Evolutionary conservation across 2,888 invertebrate genomes (phyloP).

Genomic region (Acronicta aceris): DNA sequence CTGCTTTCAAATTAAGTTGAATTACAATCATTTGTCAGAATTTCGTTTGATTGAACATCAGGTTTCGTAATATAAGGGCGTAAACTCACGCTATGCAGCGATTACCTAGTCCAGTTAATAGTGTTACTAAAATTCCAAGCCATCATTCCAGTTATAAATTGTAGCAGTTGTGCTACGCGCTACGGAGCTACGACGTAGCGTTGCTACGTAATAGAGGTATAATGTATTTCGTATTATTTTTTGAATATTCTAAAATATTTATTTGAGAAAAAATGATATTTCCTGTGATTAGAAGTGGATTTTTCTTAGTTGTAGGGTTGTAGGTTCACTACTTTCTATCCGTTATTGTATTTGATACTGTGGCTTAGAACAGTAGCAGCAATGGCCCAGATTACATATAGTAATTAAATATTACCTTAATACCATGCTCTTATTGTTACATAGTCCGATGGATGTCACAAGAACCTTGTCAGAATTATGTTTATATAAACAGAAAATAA

Average conservation of each 20-base stretch:
- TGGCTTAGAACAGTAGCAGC: too few relatives aligned
- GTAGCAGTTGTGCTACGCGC: constrained; percentile 49
- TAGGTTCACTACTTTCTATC: too few relatives aligned
- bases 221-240: constrained; percentile 9
- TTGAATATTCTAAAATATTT: neutral
- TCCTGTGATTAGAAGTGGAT: neutral
- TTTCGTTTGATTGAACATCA: constrained; percentile 47
- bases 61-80: constrained; percentile 52
- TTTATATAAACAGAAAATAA: too few relatives aligned
- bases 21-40: constrained; percentile 50
- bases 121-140: constrained; percentile 43
- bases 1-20: constrained; percentile 41
- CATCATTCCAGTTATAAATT: constrained; percentile 34
- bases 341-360: too few relatives aligned
- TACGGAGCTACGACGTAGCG: constrained; percentile 48
- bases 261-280: neutral
- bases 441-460: too few relatives aligned
- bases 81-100: constrained; percentile 60
- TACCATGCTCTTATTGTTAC: too few relatives aligned
- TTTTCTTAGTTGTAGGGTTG: neutral
- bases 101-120: constrained; percentile 60
- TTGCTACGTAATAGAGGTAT: constrained; percentile 44
- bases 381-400: too few relatives aligned
- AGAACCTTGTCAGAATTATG: too few relatives aligned
- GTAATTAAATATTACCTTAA: too few relatives aligned